These are phyloP conservation scores for Alligator mississippiensis DNA, from an alignment of 2,113 vertebrate species.

Conservation along the genomic window DNA sequence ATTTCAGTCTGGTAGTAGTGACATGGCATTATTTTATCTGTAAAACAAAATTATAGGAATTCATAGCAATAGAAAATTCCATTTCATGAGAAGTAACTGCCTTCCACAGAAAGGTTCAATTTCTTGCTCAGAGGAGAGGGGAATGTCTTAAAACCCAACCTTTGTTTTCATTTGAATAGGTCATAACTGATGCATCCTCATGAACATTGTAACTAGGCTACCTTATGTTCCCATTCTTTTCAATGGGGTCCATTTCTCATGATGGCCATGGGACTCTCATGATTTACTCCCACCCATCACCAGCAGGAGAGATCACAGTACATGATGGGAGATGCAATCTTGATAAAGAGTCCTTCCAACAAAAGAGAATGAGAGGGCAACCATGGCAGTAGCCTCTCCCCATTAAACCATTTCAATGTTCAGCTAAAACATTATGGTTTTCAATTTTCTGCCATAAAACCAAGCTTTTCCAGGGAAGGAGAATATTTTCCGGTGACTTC, in stretches of 20 bases:
- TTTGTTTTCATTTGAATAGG: too few relatives aligned
- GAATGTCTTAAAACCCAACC: too few relatives aligned
- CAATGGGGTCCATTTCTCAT: accelerated
- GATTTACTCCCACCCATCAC: neutral
- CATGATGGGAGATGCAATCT: accelerated
- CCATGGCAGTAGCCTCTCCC: neutral
- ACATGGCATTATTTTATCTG: too few relatives aligned
- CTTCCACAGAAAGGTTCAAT: too few relatives aligned
- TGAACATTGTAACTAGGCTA: neutral
- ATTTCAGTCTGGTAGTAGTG: too few relatives aligned
- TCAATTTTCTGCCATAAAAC: neutral
- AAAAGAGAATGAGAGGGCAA: accelerated
- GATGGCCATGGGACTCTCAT: accelerated
- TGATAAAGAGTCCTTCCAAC: accelerated
- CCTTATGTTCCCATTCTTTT: neutral
- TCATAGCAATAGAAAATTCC: too few relatives aligned
- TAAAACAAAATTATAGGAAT: too few relatives aligned
- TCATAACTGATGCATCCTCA: neutral
- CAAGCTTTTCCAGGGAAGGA: neutral
- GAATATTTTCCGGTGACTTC: neutral
- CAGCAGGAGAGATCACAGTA: accelerated
- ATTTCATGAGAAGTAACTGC: too few relatives aligned
- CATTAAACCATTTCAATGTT: neutral
- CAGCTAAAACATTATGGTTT: neutral
- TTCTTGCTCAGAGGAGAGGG: too few relatives aligned